Base-by-base conservation (phyloP, 2,113 vertebrate genomes). In the Ammodytes marinus region DNA sequence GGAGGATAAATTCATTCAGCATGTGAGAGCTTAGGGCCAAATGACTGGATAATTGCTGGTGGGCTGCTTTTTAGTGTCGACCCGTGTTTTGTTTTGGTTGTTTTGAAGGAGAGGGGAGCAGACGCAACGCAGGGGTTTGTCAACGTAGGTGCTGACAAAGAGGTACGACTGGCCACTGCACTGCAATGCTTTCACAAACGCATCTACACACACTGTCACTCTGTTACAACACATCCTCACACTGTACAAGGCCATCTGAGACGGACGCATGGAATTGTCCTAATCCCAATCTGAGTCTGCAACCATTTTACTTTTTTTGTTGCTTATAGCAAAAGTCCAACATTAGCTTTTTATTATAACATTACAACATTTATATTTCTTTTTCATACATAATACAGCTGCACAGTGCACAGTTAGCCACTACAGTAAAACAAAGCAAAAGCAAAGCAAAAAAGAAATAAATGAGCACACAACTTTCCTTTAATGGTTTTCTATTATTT, bases 21-120 rank as follows among this genome's bases (percentile, higher is more conserved):
- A 89, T 93, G 90, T 88, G 81, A 88, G 83, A 88, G 87, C 88
- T 90, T 84, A 92, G 60, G 79, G 92, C 79, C 85, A 87, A 93
- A 91, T 91, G 80, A 88, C 81, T 88, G 84, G 84, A 88, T 92
- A 90, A 93, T 92, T 92, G 82, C 73, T 85, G 84, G 86, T 83
- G 89, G 27, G 88, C 66, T 86, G 83, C 77, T 83, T 92, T 87
- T 82, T 90, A 86, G 89, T 88, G 83, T 88, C 70, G 64, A 45
- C 70, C 67, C 67, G 46, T 86, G 87, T 89, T 92, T 90, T 90
- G 82, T 86, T 90, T 91, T 78, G 73, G 83, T 78, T 78, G 77
- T 90, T 91, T 90, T 90, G 60, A 88, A 92, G 66, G 57, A 54
- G 69, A 81, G 72, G 42, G 46, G 74, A 76, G 69, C 79, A 77